Evolutionary conservation across 1,140 invertebrate genomes (phyloP).

Genomic region (Pseudomyrmex flavicornis): DNA sequence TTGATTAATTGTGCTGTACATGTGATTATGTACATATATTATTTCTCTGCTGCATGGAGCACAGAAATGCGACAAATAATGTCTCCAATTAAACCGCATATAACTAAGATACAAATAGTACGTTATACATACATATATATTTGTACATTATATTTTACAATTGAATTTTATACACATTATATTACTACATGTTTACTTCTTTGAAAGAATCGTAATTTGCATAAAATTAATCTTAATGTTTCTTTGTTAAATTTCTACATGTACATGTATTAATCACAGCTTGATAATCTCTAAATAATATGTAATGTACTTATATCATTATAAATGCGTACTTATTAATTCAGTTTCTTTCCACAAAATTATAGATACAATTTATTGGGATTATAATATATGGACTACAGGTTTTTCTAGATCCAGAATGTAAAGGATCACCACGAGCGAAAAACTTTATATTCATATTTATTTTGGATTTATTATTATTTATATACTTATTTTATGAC

Average conservation of each 20-base stretch:
- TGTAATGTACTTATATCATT: not conserved
- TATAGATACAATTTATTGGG: slow-evolving; percentile 6
- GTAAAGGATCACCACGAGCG: too few relatives aligned
- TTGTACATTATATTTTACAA: too few relatives aligned
- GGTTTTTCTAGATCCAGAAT: not conserved
- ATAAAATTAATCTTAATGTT: not conserved
- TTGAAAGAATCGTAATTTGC: not conserved
- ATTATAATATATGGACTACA: not conserved
- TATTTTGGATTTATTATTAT: not conserved
- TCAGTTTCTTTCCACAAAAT: not conserved
- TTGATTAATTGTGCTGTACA: not conserved
- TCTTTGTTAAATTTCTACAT: not conserved
- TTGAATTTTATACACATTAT: not conserved
- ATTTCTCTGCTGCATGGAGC: slow-evolving; percentile 5
- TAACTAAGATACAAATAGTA: slow-evolving; percentile 42
- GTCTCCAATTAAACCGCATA: not conserved
- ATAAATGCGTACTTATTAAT: not conserved
- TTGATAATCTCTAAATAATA: not conserved
- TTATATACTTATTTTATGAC: slow-evolving; percentile 15
- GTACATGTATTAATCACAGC: too few relatives aligned
- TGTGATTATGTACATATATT: slow-evolving; percentile 42
- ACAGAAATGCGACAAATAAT: not conserved
- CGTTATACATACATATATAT: not conserved
- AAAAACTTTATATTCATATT: not conserved
- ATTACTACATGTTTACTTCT: not conserved